phyloP scores from a whole-genome alignment of 2,888 invertebrate species.

The Neria commutata region DNA sequence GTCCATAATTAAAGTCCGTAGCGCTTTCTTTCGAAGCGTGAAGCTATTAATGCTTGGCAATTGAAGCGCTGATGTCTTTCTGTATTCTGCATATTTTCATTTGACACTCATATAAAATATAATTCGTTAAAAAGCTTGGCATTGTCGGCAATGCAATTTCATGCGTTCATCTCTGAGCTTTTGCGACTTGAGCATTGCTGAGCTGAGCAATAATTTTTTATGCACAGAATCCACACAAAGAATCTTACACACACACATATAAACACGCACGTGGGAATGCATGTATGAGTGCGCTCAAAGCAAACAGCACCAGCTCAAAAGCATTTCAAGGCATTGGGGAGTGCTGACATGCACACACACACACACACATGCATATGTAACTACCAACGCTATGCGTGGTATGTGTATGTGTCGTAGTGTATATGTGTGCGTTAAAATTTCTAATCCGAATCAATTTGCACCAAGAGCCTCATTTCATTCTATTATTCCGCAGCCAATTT shows the following conservation, averaged over 20 bases:
- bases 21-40: too few relatives aligned
- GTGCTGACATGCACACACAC: too few relatives aligned
- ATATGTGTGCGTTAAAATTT: slow-evolving; percentile 47
- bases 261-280: not conserved
- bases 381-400: not conserved
- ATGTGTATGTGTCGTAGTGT: too few relatives aligned
- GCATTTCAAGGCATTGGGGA: too few relatives aligned
- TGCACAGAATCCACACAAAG: slow-evolving; percentile 10
- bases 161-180: too few relatives aligned
- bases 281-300: not conserved
- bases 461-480: slow-evolving; percentile 59
- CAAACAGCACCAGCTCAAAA: slow-evolving; percentile 37
- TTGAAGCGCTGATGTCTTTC: too few relatives aligned
- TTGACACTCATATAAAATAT: too few relatives aligned
- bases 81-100: too few relatives aligned
- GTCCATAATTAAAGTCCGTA: too few relatives aligned
- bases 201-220: slow-evolving; percentile 35
- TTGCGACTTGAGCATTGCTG: slow-evolving; percentile 11
- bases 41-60: too few relatives aligned
- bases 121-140: too few relatives aligned
- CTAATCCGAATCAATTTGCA: slow-evolving; percentile 60
- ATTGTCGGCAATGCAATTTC: too few relatives aligned
- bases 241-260: not conserved
- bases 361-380: slow-evolving; percentile 28
- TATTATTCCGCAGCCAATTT: slow-evolving; percentile 55